Base-by-base conservation (phyloP, 2,797 vertebrate genomes). In the Enteromius argenteus region DNA sequence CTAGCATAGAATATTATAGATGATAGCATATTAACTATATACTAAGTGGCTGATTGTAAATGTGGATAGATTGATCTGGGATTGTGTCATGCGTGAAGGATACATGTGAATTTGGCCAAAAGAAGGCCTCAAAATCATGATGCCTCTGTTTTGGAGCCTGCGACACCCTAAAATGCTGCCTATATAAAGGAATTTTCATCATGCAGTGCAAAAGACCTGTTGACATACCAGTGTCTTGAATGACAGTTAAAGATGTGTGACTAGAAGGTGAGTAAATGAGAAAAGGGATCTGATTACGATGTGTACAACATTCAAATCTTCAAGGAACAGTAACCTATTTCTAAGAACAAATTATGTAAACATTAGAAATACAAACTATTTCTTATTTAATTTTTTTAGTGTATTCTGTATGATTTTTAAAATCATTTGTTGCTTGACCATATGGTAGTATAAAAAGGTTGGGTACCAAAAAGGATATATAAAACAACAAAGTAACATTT, bases 161-260 rank as follows among this genome's bases (percentile, higher is more conserved):
- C 23, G 2, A 56, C 30, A 56, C 35, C 21, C 14, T 39, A 2
- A 75, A 51, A 75, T 39, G 6, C 17, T 37, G 32, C 62, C 27
- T 27, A 27, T 27, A 39, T 79, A 74, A 79, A 78, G 78, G 73
- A 27, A 75, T 84, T 76, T 75, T 86, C 39, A 85, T 80, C 62
- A 83, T 32, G 32, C 68, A 83, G 78, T 87, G 84, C 81, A 88
- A 89, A 87, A 84, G 81, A 86, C 75, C 85, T 10, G 30, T 51
- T 37, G 58, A 67, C 79, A 83, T 81, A 23, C 58, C 75, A 44
- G 71, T 21, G 35, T 84, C 79, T 85, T 86, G 71, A 86, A 87
- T 87, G 83, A 80, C 84, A 89, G 71, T 66, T 71, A 68, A 80
- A 77, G 46, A 82, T 82, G 66, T 60, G 74, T 72, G 69, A 86